phyloP scores from a whole-genome alignment of 2,113 vertebrate genomes.

The Megalops atlanticus region DNA sequence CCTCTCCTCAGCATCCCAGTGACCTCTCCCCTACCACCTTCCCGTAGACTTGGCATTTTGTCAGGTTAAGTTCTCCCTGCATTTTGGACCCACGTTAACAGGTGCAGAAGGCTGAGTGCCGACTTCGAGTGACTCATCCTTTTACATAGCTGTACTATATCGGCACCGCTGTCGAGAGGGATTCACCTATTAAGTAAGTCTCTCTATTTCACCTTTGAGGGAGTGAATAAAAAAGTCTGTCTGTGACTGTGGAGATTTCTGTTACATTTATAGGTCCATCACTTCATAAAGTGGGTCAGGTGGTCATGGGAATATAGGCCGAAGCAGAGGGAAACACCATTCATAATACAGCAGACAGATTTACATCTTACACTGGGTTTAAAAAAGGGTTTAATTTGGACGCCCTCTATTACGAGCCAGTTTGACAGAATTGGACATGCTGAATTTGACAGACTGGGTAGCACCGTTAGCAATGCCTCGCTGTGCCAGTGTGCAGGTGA shows the following conservation, averaged over 20 bases:
- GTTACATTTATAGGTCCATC: neutral
- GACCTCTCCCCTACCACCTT: too few species aligned
- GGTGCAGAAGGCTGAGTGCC: too few species aligned
- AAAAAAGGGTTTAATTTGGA: neutral
- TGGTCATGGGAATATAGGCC: constrained; percentile 1
- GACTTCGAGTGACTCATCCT: too few species aligned
- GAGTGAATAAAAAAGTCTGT: neutral
- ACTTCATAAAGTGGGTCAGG: constrained; percentile 22
- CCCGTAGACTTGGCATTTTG: too few species aligned
- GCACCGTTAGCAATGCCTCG: neutral
- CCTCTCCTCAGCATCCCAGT: too few species aligned
- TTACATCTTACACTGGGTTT: neutral
- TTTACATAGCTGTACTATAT: too few species aligned
- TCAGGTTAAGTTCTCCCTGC: too few species aligned
- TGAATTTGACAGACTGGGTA: neutral
- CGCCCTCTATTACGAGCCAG: neutral
- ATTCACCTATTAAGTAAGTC: too few species aligned
- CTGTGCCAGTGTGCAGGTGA: neutral
- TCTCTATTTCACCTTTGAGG: neutral
- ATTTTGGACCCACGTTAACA: too few species aligned
- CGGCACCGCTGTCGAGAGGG: too few species aligned
- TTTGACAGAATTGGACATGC: neutral
- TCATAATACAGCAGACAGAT: neutral
- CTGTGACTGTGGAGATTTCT: neutral
- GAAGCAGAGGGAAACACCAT: neutral